Evolutionary conservation across 2,113 vertebrate genomes (phyloP), one percentile per base, ranked within the genome.

Genomic region (Martes martes): DNA sequence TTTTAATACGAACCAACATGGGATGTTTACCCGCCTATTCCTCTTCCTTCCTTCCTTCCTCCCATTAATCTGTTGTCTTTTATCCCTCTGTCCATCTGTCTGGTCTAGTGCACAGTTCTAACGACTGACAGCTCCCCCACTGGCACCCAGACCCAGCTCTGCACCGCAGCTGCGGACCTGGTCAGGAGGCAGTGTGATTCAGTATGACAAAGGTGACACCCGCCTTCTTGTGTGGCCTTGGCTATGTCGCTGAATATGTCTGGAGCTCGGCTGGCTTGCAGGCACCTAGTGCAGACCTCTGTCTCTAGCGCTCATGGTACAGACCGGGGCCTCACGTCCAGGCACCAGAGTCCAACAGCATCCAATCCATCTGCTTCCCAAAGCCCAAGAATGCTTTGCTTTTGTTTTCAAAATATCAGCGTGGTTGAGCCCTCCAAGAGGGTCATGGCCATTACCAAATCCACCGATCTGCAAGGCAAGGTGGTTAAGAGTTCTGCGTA

Each of bases 311-410:
- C 71, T 61, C n/a, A 85, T 0, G 7, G 59, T 31, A 15, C 55
- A 61, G 88, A 21, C 50, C 15, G 42, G 55, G 74, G 13, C 45
- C 65, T 55, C 5, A 7, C 26, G 33, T 19, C 61, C 65, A n/a
- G 7, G 3, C 10, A 19, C 0, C 2, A 42, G 18, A 3, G 52
- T 31, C 24, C 1, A 21, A 55, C 45, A 69, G 11, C 0, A 0
- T 73, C 39, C n/a, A 45, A 45, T 57, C 36, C 18, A 15, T 9
- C 21, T 24, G 57, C 9, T 84, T 45, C 4, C 76, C 47, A 42
- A 82, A 96, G 65, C 65, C 88, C 6, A 11, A 45, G 61, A 33
- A 33, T 24, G 13, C 6, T 73, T 4, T 26, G 86, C 19, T 52
- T 73, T 82, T 69, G 42, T 78, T 81, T 91, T 78, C 47, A 83